Evolutionary conservation across 2,888 invertebrate species (phyloP).

Genomic region (Junonia oenone): DNA sequence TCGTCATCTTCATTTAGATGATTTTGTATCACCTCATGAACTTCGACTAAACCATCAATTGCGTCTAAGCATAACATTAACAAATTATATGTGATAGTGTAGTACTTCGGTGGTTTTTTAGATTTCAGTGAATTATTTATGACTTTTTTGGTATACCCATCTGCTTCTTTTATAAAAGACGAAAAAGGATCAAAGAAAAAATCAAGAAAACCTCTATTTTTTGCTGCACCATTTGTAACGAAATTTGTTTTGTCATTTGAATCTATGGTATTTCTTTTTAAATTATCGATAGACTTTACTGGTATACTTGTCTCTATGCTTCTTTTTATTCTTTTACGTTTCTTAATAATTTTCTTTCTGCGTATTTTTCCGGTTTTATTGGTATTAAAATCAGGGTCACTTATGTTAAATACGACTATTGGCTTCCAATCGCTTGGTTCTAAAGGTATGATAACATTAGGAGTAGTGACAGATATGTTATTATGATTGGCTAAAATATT

Average conservation of each 20-base stretch:
- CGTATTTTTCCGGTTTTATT: slow-evolving; percentile 34
- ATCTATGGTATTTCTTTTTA: neutral
- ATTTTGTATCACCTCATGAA: slow-evolving; percentile 44
- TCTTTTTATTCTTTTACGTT: slow-evolving; percentile 45
- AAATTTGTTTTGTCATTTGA: slow-evolving; percentile 33
- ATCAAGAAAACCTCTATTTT: slow-evolving; percentile 35
- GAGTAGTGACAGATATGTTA: slow-evolving; percentile 29
- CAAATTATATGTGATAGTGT: slow-evolving; percentile 50
- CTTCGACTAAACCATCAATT: slow-evolving; percentile 51
- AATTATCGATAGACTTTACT: neutral
- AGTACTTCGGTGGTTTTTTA: slow-evolving; percentile 51
- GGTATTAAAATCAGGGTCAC: slow-evolving; percentile 30
- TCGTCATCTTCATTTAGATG: slow-evolving; percentile 32
- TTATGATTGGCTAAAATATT: slow-evolving; percentile 32
- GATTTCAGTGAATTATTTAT: slow-evolving; percentile 44
- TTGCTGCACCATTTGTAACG: slow-evolving; percentile 17
- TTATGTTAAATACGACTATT: slow-evolving; percentile 46
- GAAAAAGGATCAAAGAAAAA: slow-evolving; percentile 43
- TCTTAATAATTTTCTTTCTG: slow-evolving; percentile 39
- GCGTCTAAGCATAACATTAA: slow-evolving; percentile 55
- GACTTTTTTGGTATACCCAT: slow-evolving; percentile 45
- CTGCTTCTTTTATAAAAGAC: slow-evolving; percentile 39
- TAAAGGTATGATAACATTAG: slow-evolving; percentile 17
- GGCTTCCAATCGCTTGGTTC: slow-evolving; percentile 61
- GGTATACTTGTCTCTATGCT: slow-evolving; percentile 28